Conservation (phyloP, 1,140 invertebrate genomes). For the Chironomus tepperi region DNA sequence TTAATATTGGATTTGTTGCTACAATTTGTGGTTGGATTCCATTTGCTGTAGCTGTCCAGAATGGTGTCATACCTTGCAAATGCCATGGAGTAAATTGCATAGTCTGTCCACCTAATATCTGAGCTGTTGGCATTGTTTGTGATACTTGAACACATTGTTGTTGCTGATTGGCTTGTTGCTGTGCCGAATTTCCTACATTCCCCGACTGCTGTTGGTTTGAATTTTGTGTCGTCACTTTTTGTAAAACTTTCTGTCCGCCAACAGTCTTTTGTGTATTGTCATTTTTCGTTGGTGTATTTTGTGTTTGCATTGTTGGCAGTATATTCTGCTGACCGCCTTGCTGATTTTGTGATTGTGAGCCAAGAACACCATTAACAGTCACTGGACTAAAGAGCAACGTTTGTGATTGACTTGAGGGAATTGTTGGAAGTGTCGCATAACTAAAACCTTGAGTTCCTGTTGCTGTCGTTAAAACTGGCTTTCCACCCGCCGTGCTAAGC, state of each 20-base stretch:
- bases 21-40: slow-evolving; percentile 57
- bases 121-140: slow-evolving; percentile 52
- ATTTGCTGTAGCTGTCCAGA: slow-evolving; percentile 52
- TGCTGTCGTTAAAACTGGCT: slow-evolving; percentile 49
- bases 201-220: slow-evolving; percentile 28
- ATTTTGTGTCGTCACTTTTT: slow-evolving; percentile 44
- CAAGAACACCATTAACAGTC: slow-evolving; percentile 51
- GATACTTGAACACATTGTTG: slow-evolving; percentile 57
- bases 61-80: slow-evolving; percentile 48
- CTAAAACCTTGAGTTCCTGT: slow-evolving; percentile 47
- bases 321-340: slow-evolving; percentile 30
- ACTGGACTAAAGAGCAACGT: slow-evolving; percentile 73
- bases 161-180: slow-evolving; percentile 36
- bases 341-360: slow-evolving; percentile 51
- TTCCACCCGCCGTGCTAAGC: slow-evolving; percentile 61
- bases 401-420: slow-evolving; percentile 62
- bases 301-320: slow-evolving; percentile 35
- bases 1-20: slow-evolving; percentile 72
- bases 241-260: slow-evolving; percentile 47
- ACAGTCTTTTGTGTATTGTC: slow-evolving; percentile 38
- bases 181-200: not conserved
- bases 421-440: slow-evolving; percentile 59
- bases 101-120: slow-evolving; percentile 53
- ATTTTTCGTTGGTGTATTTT: slow-evolving; percentile 29
- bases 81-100: slow-evolving; percentile 54